Percentiles rank a stretch among this genome's conserved stretches.
phyloP scores from a whole-genome alignment of 2,888 invertebrate species.

The Yponomeuta sedellus region DNA sequence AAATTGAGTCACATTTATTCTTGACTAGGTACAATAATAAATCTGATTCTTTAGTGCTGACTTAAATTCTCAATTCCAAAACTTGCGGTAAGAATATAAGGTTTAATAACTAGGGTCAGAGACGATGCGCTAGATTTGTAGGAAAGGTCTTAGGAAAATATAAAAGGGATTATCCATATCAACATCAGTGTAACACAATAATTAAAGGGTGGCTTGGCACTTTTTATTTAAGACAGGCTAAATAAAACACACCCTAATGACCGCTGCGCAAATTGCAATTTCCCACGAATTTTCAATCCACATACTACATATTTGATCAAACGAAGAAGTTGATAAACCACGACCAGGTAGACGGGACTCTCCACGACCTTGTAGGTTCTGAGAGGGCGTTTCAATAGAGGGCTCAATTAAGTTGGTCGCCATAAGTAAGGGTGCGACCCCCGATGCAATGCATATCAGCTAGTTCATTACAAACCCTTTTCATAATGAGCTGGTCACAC shows the following conservation, averaged over 20 bases:
- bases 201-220: not conserved
- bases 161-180: too few relatives aligned
- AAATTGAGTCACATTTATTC: too few relatives aligned
- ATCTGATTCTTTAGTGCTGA: too few relatives aligned
- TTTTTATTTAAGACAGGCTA: not conserved
- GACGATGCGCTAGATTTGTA: too few relatives aligned
- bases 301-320: not conserved
- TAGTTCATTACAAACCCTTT: constrained; percentile 56
- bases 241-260: not conserved
- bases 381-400: not conserved
- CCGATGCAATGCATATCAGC: constrained; percentile 37
- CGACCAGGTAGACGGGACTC: not conserved
- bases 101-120: too few relatives aligned
- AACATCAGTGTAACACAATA: too few relatives aligned
- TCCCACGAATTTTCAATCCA: not conserved
- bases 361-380: not conserved
- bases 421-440: constrained; percentile 28
- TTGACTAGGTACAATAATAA: too few relatives aligned
- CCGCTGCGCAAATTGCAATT: not conserved
- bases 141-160: too few relatives aligned
- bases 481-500: constrained; percentile 24
- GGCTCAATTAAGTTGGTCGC: not conserved
- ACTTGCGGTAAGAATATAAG: too few relatives aligned
- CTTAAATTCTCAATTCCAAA: too few relatives aligned
- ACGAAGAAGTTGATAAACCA: not conserved